Evolutionary conservation across 2,888 invertebrate genomes (phyloP), one percentile per base, ranked within the genome.

Genomic region (Coremacera marginata): DNA sequence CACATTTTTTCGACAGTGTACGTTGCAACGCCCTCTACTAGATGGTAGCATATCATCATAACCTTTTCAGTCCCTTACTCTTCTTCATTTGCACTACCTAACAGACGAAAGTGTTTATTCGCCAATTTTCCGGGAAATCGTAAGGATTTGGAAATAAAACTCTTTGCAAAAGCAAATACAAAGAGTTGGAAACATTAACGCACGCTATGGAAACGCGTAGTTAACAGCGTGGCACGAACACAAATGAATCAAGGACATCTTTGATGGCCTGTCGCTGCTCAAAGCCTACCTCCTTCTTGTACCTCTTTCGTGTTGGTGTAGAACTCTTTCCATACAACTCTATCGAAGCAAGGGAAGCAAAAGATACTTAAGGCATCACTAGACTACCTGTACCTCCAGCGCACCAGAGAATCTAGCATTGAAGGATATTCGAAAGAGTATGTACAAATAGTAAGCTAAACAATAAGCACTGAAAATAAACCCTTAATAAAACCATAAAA

Each of bases 401-500:
- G 5, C 22, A 22, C 8, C 2, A n/a, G 0, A 34, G 67, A 31
- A 3, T 31, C 3, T 31, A 68, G 27, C 19, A 22, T n/a, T 34
- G n/a, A 16, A n/a, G 55, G 34, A 51, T 19, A 31, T 25, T 16
- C 76, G 79, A 75, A 57, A 57, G 37, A 52, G 68, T 44, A 65
- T 25, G 57, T 67, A n/a, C 27, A 68, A n/a, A 68, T 37, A 16
- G 63, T 51, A 19, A 67, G 55, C 57, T 14, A 44, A 52, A 27
- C 3, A 34, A 49, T 16, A 63, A 75, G 57, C 75, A 77, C 71
- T 77, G 79, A 80, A 83, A 84, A 84, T 87, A 86, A 44, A 86
- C 86, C 86, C 86, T 86, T 83, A 86, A 86, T 87, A 86, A 86
- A 86, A 87, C 86, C 86, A 86, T 87, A 86, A 86, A 86, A 86